Evolutionary conservation across 2,797 vertebrate species (phyloP), one percentile per base, ranked within the genome.

Genomic region (Lepilemur septentrionalis): DNA sequence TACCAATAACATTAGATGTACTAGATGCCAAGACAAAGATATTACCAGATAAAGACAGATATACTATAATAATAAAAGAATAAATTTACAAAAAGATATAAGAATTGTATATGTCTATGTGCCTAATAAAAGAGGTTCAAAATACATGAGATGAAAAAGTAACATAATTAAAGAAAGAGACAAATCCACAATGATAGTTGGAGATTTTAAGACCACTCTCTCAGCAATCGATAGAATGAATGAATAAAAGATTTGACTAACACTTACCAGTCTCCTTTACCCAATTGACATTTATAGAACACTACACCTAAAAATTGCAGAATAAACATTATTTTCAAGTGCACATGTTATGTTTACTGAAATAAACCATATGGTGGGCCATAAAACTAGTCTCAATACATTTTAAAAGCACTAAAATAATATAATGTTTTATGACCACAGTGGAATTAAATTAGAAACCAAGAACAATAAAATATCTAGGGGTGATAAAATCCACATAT

Each of bases 251-350:
- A 14, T 43, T 43, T 87, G 35, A 75, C 35, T 67, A 35, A 65
- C 23, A 35, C 13, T 28, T 30, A 20, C 59, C 30, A n/a, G 41
- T 46, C 17, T 80, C 28, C n/a, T 69, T 91, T 67, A 80, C 46
- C 23, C 75, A 59, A 70, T 20, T 91, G 50, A 61, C 10, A 67
- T 91, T 59, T 69, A 61, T 20, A 52, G 59, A 46, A 32, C 7
- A 38, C 52, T 25, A 69, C 4, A 76, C 18, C 52, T 14, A 69
- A 76, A 7, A 86, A 87, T 20, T 75, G 28, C 30, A 82, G 69
- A 28, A 81, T 48, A 38, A 91, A 80, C 23, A 69, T 84, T 94
- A 25, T 95, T 80, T 91, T 72, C 55, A 95, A 91, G 55, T 80
- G 38, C 22, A 65, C 23, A 28, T 65, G 38, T 35, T 50, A 67